phyloP scores from a whole-genome alignment of 2,888 invertebrate species.

The Campoplex capitator region DNA sequence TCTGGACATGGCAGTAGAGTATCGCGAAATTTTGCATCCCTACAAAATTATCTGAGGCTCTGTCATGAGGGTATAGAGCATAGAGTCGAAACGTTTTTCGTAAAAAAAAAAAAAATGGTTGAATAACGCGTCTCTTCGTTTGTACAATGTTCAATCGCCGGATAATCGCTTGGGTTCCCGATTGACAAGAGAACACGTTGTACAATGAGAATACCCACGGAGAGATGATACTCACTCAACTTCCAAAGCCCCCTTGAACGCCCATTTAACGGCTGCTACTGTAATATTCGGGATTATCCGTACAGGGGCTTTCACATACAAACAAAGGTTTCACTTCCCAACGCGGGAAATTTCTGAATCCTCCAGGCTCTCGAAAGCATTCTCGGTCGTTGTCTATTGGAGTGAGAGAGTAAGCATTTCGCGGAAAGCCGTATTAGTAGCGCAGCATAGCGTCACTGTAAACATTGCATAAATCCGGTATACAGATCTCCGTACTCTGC shows the following conservation, averaged over 20 bases:
- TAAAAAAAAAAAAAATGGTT: not conserved
- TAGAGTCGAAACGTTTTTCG: not conserved
- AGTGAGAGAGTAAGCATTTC: slow-evolving; percentile 63
- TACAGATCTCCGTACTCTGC: slow-evolving; percentile 50
- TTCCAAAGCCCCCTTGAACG: slow-evolving; percentile 65
- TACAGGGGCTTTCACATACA: slow-evolving; percentile 77
- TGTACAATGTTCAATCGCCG: slow-evolving; percentile 34
- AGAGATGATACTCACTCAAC: slow-evolving; percentile 61
- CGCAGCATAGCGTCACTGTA: slow-evolving; percentile 81
- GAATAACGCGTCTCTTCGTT: slow-evolving; percentile 30
- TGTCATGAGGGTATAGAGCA: not conserved
- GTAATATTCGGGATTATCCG: slow-evolving; percentile 82
- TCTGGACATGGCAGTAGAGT: not conserved
- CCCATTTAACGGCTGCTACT: slow-evolving; percentile 69
- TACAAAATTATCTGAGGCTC: not conserved
- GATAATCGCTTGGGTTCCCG: slow-evolving; percentile 40
- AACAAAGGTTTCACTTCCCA: slow-evolving; percentile 83
- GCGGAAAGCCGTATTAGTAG: slow-evolving; percentile 83
- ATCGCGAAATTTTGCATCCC: not conserved
- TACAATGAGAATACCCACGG: slow-evolving; percentile 39
- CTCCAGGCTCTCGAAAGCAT: slow-evolving; percentile 51
- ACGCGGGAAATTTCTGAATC: slow-evolving; percentile 68
- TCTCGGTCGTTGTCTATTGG: slow-evolving; percentile 56
- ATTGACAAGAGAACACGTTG: slow-evolving; percentile 41
- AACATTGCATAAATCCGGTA: slow-evolving; percentile 82